Evolutionary conservation across 2,113 vertebrate species (phyloP).

Genomic region (Octodon degus): DNA sequence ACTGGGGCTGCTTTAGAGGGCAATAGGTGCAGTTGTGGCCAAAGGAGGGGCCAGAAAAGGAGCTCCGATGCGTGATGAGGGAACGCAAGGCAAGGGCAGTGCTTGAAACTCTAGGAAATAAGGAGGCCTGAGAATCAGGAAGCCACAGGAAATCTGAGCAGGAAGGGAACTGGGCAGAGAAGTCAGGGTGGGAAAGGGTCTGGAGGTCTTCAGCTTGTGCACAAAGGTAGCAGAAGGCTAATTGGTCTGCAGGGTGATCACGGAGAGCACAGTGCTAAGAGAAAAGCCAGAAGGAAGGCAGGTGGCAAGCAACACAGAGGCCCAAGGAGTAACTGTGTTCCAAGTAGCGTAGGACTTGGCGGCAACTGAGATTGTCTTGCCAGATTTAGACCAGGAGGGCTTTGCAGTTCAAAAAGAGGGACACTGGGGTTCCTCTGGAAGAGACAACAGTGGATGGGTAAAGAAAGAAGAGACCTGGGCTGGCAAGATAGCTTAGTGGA

Average conservation of each 20-base stretch:
- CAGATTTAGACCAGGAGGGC: not conserved
- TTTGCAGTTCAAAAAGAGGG: not conserved
- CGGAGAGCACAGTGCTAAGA: not conserved
- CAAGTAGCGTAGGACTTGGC: not conserved
- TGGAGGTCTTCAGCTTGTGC: not conserved
- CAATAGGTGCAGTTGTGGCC: fast-evolving
- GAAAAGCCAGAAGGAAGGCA: not conserved
- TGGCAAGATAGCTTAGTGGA: too few relatives aligned
- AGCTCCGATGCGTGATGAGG: too few relatives aligned
- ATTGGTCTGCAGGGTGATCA: not conserved
- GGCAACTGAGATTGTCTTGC: fast-evolving
- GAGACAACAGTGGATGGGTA: not conserved
- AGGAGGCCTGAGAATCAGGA: not conserved
- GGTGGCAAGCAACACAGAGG: not conserved
- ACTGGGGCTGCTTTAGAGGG: not conserved
- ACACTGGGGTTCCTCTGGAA: fast-evolving
- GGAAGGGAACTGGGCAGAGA: not conserved
- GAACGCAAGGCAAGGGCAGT: not conserved
- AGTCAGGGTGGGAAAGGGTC: not conserved
- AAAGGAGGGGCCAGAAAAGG: not conserved
- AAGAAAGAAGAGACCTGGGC: not conserved
- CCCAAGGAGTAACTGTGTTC: not conserved
- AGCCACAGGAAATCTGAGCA: not conserved
- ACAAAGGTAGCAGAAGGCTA: not conserved
- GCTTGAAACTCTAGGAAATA: too few relatives aligned